These are phyloP conservation scores for Zosterops borbonicus DNA, from an alignment of 2,113 vertebrate genomes.

Conservation along the genomic window DNA sequence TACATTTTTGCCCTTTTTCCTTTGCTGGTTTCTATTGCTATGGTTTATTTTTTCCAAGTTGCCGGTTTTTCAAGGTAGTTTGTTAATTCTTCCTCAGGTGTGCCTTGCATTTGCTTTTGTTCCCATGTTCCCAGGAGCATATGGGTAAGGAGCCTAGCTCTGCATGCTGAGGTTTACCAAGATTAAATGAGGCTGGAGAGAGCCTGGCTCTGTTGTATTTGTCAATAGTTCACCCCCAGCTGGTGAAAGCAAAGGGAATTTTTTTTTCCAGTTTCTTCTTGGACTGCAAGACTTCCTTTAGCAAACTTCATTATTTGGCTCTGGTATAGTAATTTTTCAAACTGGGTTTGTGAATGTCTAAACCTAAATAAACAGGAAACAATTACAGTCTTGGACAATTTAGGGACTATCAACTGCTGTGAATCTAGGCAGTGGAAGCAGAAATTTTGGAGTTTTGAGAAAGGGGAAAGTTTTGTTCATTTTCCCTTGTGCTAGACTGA, in stretches of 20 bases:
- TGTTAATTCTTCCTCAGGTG: neutral
- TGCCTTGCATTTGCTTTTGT: neutral
- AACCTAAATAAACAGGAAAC: neutral
- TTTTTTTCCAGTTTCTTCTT: neutral
- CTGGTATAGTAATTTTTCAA: neutral
- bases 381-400: neutral
- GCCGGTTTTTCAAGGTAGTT: neutral
- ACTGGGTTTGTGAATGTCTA: neutral
- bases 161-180: neutral
- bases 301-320: neutral
- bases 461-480: neutral
- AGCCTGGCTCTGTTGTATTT: neutral
- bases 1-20: neutral
- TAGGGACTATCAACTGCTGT: neutral
- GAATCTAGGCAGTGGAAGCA: neutral
- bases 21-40: neutral
- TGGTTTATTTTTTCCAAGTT: neutral
- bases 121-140: neutral
- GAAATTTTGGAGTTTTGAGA: neutral
- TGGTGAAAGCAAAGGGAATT: neutral
- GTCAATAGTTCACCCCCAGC: neutral
- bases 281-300: neutral
- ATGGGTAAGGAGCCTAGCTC: neutral
- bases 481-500: neutral
- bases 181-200: neutral